phyloP scores from a whole-genome alignment of 2,888 invertebrate genomes.

The Chorisops tibialis region DNA sequence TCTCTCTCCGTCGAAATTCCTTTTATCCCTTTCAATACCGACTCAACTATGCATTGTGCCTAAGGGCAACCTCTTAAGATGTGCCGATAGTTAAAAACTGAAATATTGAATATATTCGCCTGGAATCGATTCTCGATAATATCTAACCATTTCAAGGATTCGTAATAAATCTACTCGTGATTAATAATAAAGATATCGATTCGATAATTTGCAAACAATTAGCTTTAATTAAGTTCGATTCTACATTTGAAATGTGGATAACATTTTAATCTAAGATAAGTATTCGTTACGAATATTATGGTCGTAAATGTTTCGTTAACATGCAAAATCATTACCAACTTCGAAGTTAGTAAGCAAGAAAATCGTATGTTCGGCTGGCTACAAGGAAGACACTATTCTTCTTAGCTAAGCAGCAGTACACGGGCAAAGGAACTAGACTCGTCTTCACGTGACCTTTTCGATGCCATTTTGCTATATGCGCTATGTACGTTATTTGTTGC shows the following conservation, averaged over 20 bases:
- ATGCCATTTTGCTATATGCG: slow-evolving; percentile 9
- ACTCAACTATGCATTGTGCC: too few species aligned
- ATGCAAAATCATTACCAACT: slow-evolving; percentile 4
- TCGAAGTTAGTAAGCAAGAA: too few species aligned
- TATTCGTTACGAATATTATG: not conserved
- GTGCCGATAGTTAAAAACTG: too few species aligned
- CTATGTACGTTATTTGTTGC: slow-evolving; percentile 3
- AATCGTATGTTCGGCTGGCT: not conserved
- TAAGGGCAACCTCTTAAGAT: too few species aligned
- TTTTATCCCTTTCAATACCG: too few species aligned
- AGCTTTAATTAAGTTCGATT: slow-evolving; percentile 6
- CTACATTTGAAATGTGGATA: not conserved
- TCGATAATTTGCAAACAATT: slow-evolving; percentile 14
- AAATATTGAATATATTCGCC: too few species aligned
- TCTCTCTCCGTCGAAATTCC: too few species aligned
- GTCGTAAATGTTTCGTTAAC: not conserved
- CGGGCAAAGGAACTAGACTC: not conserved
- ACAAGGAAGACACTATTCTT: slow-evolving; percentile 5
- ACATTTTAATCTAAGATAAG: not conserved
- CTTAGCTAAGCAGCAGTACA: not conserved
- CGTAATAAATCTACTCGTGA: not conserved
- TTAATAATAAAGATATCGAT: slow-evolving; percentile 2
- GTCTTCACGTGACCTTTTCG: slow-evolving; percentile 10
- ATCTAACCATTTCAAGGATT: too few species aligned
- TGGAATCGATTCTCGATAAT: too few species aligned